Base-by-base conservation (phyloP, 2,113 vertebrate genomes). In the Lepisosteus oculatus region DNA sequence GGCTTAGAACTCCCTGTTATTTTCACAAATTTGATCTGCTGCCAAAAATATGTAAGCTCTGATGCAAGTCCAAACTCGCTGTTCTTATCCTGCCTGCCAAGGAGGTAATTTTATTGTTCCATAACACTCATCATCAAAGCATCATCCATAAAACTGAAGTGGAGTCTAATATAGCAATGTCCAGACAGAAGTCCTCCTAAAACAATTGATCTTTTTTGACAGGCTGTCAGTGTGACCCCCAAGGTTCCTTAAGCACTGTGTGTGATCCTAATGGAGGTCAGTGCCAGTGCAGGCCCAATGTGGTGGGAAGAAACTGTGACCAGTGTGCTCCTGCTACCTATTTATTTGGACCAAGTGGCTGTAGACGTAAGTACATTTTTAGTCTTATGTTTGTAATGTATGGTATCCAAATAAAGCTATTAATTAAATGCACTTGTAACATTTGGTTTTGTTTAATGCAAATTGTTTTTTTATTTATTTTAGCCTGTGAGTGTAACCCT, bases 191-290 rank as follows among this genome's bases (percentile, higher is more conserved):
- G 47, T 51, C 47, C 47, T 51, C 9, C 5, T 6, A 51, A 6
- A 51, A 51, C 47, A 5, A 5, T 5, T 5, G 5, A 51, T 51
- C 47, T 51, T 51, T 14, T 29, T 77, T 44, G 75, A 6, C 86
- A 99, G 97, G 94, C 42, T 99, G 97, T 82, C 88, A 92, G 63
- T 99, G 97, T 65, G 93, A 99, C 83, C 95, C 93, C 0, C 96
- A 98, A 84, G 97, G 97, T 29, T 98, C 97, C 0, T 81, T 99
- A 68, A 99, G 97, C 81, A 95, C 93, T 0, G 93, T 98, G 72
- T 99, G 97, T 0, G 91, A 98, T 72, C 91, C 96, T 62, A 95
- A 55, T 0, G 97, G 97, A 66, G 97, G 97, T 41, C 95, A 97
- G 78, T 99, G 97, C 79, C 93, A 91, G 69, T 99, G 97, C 78